Conservation (phyloP, 2,113 vertebrate genomes). For the Megaleporinus macrocephalus region DNA sequence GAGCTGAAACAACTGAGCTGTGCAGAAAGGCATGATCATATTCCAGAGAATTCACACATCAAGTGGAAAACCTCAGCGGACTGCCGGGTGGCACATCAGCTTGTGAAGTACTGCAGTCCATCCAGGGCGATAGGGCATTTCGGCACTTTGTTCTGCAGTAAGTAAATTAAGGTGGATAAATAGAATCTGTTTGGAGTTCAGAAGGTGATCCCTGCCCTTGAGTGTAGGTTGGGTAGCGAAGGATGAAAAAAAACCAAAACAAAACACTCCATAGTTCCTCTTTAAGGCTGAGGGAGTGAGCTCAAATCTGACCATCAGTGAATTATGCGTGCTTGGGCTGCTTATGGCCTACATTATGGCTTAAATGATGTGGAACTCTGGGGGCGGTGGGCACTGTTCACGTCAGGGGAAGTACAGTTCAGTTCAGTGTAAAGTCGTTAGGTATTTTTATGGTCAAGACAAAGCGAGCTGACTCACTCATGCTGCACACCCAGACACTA, state of each 20-base stretch:
- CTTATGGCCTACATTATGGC: slow-evolving; percentile 39
- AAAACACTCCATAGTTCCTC: slow-evolving; percentile 16
- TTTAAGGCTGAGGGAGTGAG: slow-evolving; percentile 7
- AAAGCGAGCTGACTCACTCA: slow-evolving; percentile 27
- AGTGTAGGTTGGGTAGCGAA: not conserved
- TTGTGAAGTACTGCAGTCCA: slow-evolving; percentile 32
- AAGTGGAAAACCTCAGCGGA: not conserved
- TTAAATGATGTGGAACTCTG: slow-evolving; percentile 45
- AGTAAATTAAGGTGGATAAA: slow-evolving; percentile 57
- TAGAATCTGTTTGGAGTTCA: slow-evolving; percentile 33
- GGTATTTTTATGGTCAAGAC: slow-evolving; percentile 46
- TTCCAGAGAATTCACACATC: not conserved
- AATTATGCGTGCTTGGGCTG: slow-evolving; percentile 26
- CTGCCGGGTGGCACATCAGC: slow-evolving; percentile 34
- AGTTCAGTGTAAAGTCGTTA: slow-evolving; percentile 19
- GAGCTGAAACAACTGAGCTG: not conserved
- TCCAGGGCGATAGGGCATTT: slow-evolving; percentile 36
- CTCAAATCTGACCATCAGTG: slow-evolving; percentile 13
- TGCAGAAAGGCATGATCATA: not conserved
- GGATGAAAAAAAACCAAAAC: no score
- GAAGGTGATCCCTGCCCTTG: slow-evolving; percentile 20
- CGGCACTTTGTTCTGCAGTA: slow-evolving; percentile 37
- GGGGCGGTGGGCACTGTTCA: slow-evolving; percentile 4
- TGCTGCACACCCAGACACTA: not conserved
- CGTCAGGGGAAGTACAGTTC: slow-evolving; percentile 28